Evolutionary conservation across 35 echinoderm and acorn worm species (phyloP).

Genomic region (Patiria miniata): DNA sequence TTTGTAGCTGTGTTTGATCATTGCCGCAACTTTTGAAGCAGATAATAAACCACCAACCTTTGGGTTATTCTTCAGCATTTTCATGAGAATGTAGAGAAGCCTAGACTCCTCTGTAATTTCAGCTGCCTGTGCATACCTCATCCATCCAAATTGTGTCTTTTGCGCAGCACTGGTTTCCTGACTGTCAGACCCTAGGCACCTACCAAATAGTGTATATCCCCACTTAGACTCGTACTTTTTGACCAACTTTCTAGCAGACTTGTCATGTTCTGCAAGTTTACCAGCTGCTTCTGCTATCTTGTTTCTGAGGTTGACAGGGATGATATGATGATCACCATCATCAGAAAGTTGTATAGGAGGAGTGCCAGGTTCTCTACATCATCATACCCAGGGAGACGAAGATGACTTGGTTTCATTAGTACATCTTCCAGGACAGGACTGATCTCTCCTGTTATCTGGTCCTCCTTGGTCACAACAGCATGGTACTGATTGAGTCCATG

Average conservation of each 20-base stretch:
- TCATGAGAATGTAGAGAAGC: slow-evolving; percentile 45
- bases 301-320: too few relatives aligned
- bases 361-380: too few relatives aligned
- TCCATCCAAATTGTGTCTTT: slow-evolving; percentile 63
- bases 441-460: too few relatives aligned
- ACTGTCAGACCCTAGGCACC: slow-evolving; percentile 22
- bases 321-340: too few relatives aligned
- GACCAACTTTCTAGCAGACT: slow-evolving; percentile 48
- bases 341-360: too few relatives aligned
- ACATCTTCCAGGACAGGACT: too few relatives aligned
- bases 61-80: slow-evolving; percentile 57
- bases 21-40: slow-evolving; percentile 29
- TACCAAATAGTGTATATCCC: slow-evolving; percentile 61
- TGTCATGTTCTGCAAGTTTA: slow-evolving; percentile 57
- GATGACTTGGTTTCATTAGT: too few relatives aligned
- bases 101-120: slow-evolving; percentile 53
- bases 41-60: slow-evolving; percentile 44
- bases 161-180: slow-evolving; percentile 45
- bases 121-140: slow-evolving; percentile 56
- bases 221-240: slow-evolving; percentile 69
- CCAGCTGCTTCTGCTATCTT: too few relatives aligned
- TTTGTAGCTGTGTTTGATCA: slow-evolving; percentile 27
- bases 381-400: too few relatives aligned
- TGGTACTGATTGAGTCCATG: too few relatives aligned
- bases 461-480: too few relatives aligned